Evolutionary conservation across 2,797 vertebrate genomes (phyloP).

Genomic region (Heteromormyrus szaboi): DNA sequence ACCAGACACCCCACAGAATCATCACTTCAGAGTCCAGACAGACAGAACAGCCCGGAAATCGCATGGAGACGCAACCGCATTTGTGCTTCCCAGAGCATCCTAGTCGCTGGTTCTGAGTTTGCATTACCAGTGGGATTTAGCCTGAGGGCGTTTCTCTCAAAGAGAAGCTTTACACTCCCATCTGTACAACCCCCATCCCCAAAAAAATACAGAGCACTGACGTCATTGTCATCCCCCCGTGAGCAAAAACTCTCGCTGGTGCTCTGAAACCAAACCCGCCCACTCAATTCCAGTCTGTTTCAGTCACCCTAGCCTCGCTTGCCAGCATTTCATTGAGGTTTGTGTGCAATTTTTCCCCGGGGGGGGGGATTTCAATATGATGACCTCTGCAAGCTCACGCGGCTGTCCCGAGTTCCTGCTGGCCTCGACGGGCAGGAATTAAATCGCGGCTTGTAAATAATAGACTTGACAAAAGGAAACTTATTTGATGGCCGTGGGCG

Average conservation of each 20-base stretch:
- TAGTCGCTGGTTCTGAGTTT: neutral
- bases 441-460: neutral
- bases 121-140: neutral
- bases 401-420: neutral
- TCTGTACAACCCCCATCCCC: neutral
- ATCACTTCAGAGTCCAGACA: neutral
- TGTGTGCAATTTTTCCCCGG: neutral
- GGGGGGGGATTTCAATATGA: neutral
- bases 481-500: neutral
- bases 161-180: neutral
- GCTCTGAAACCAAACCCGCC: neutral
- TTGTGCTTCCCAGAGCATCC: neutral
- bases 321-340: neutral
- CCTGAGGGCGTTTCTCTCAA: neutral
- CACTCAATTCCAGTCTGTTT: neutral
- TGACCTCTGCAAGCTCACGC: neutral
- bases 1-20: neutral
- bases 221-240: neutral
- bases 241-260: neutral
- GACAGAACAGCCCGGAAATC: neutral
- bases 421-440: neutral
- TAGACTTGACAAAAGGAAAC: neutral
- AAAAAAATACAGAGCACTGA: neutral
- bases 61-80: neutral
- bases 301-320: neutral